Evolutionary conservation across 1,140 invertebrate species (phyloP), one percentile per base, ranked within the genome.

Genomic region (Drosophila quadrilineata): DNA sequence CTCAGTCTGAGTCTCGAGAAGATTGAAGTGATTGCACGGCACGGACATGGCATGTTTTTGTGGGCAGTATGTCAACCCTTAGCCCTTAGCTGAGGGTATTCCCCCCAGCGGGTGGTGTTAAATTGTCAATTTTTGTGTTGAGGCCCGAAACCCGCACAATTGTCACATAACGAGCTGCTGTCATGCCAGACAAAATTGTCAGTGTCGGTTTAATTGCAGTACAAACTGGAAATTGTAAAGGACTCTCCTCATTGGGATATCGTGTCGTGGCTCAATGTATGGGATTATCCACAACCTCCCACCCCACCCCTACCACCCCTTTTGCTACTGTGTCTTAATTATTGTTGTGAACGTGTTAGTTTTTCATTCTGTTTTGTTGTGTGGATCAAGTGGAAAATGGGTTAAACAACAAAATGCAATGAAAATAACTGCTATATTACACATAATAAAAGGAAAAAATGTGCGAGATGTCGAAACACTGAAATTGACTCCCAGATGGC

Each of bases 121-220:
- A 53, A 66, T 69, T 69, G 65, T 64, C 58, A 57, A 69, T 71
- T 68, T 67, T 71, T 46, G 36, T 36, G 46, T 56, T 21, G 46
- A n/a, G n/a, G n/a, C n/a, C n/a, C n/a, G n/a, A n/a, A n/a, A n/a
- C 35, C 38, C 53, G 8, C 53, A 74, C 71, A 80, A 80, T 80
- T 31, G 53, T 52, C 36, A 24, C 31, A 66, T 84, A 84, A 84
- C 79, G 77, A 84, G 77, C 57, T 29, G n/a, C 48, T 57, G 70
- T 69, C 77, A 84, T 74, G 75, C 50, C 75, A 74, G 21, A 77
- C 29, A 59, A 70, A 71, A 75, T 49, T 75, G 73, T 45, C 62
- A 62, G 28, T 54, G 58, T 54, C 41, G 29, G 46, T 49, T 64
- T 79, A 79, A 79, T 79, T 79, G 59, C 50, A 29, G 52, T 28